Conservation (phyloP, 2,888 invertebrate species). For the Penaeus monodon region DNA sequence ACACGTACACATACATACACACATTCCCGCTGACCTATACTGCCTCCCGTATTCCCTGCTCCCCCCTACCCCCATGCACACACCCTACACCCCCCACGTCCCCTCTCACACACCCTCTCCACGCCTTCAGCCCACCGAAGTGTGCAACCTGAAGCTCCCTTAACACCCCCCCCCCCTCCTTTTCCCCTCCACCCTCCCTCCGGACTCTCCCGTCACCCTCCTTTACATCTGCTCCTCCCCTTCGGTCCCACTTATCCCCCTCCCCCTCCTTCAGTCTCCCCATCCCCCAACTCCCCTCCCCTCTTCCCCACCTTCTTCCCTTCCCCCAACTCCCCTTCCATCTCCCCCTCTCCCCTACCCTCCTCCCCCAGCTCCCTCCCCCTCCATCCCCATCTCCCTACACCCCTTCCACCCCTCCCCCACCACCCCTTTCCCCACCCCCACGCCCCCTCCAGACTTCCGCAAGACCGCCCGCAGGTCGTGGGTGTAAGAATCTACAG, state of each 20-base stretch:
- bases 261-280: neutral
- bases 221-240: no score
- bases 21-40: no score
- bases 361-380: conserved; percentile 14
- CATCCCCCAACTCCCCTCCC: neutral
- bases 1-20: neutral
- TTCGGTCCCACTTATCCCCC: neutral
- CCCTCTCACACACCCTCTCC: neutral
- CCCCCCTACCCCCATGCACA: neutral
- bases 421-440: neutral
- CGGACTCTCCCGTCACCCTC: no score
- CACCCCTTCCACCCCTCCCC: neutral
- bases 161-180: no score
- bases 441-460: neutral
- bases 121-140: no score
- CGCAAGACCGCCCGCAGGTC: neutral
- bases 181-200: neutral
- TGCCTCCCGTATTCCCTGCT: neutral
- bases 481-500: conserved; percentile 41
- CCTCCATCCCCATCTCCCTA: neutral
- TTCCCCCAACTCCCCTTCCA: neutral
- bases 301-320: neutral
- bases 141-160: no score
- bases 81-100: neutral
- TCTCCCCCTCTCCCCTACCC: neutral